A percentile compares a stretch with the other conserved stretches of the same genome.
Evolutionary conservation across 1,140 invertebrate genomes (phyloP).

Genomic region (Diorhabda sublineata): DNA sequence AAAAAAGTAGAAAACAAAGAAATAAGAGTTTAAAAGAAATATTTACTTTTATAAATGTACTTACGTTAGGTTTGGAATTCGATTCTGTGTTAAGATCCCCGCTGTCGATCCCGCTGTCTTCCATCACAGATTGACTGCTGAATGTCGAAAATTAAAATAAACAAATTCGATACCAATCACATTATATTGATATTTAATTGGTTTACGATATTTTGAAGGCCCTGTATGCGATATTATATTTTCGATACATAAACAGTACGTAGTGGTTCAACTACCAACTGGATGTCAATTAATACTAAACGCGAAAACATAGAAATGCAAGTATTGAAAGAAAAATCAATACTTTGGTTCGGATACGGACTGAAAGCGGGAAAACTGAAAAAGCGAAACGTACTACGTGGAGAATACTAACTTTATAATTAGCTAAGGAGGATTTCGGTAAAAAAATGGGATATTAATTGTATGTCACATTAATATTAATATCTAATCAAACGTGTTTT

Average conservation of each 20-base stretch:
- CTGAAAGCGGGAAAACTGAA: too few relatives aligned
- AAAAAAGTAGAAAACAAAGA: background rate
- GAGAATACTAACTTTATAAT: too few relatives aligned
- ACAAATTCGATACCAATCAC: background rate
- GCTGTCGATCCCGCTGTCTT: slow-evolving; percentile 64
- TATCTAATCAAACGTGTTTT: too few relatives aligned
- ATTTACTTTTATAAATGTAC: slow-evolving; percentile 7
- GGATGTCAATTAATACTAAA: background rate
- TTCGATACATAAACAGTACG: background rate
- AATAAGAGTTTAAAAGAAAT: background rate
- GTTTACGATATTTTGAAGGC: background rate
- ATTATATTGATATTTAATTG: background rate
- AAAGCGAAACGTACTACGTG: too few relatives aligned
- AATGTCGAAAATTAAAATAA: background rate
- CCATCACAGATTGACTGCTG: slow-evolving; percentile 47
- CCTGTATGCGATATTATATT: background rate
- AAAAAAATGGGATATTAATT: too few relatives aligned
- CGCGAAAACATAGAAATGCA: background rate
- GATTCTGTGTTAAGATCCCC: slow-evolving; percentile 53
- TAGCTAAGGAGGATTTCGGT: too few relatives aligned
- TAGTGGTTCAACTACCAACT: background rate
- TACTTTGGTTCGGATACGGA: too few relatives aligned
- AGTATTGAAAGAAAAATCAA: too few relatives aligned
- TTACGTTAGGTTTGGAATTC: slow-evolving; percentile 29
- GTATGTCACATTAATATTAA: too few relatives aligned